Base-by-base conservation (phyloP, 2,888 invertebrate genomes). In the Polietes domitor region DNA sequence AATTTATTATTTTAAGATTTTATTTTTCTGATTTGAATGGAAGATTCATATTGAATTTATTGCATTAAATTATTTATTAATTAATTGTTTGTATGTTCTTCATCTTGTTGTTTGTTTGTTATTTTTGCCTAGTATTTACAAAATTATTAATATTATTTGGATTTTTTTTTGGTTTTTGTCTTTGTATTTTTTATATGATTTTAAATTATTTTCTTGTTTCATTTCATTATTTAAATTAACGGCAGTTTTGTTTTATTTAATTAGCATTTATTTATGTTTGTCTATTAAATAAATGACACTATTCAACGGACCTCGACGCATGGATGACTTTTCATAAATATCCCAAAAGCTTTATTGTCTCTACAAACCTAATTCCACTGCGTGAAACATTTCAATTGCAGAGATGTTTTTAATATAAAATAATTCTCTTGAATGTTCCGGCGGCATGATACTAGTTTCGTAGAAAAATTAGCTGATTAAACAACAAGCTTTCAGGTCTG, bases 191-290 rank as follows among this genome's bases (percentile, higher is more conserved):
- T 21, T 55, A 32, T 6, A 32, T 32, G 4, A n/a, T 32, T 47
- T 47, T 47, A 47, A 47, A 47, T 47, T 47, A 47, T 47, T 41
- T 12, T 50, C 43, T 76, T 72, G 58, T 50, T 55, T 15, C 58
- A 61, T 55, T 81, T 73, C 37, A 80, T 68, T 71, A 73, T 86
- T 87, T 84, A 86, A 87, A 84, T 85, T 87, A 87, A 87, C 87
- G 87, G 87, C 87, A 87, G 87, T 87, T 87, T 87, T 87, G 83
- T 86, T 87, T 86, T 85, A 83, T 80, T 82, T 86, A 81, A 81
- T 86, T 85, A 85, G 80, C 85, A 80, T 82, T 82, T 82, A 43
- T 80, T 75, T 65, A 53, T 71, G 17, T 65, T 76, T 41, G 24
- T 10, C 50, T 55, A 21, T n/a, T 19, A 26, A 43, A 70, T 24